These are phyloP conservation scores for Tenthredo mesomela DNA, from an alignment of 2,888 invertebrate species.

Conservation along the genomic window DNA sequence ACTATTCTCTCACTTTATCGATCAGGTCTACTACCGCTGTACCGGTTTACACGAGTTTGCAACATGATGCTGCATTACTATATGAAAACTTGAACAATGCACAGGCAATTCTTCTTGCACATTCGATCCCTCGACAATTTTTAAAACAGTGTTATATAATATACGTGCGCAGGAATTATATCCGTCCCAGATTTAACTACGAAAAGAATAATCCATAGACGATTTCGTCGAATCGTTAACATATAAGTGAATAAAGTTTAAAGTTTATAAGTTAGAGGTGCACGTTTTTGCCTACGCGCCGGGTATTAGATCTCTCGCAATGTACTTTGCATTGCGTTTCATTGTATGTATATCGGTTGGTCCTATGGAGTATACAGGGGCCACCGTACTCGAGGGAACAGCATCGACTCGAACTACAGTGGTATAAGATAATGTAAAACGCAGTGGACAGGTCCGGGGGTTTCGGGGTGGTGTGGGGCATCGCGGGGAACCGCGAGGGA, in stretches of 20 bases:
- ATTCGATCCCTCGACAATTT: background rate
- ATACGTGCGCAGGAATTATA: background rate
- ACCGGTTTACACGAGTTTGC: background rate
- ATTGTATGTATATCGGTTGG: slow-evolving; percentile 75
- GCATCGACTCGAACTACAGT: slow-evolving; percentile 40
- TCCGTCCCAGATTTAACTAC: background rate
- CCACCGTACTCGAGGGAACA: slow-evolving; percentile 29
- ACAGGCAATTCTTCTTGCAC: background rate
- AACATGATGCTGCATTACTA: background rate
- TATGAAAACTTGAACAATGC: background rate
- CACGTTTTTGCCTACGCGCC: slow-evolving; percentile 60
- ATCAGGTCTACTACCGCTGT: background rate
- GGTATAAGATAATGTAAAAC: slow-evolving; percentile 58
- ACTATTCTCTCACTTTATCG: background rate
- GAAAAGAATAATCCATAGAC: background rate
- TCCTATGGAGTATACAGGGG: slow-evolving; percentile 67
- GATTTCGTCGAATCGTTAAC: slow-evolving; percentile 33
- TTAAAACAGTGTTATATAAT: background rate
- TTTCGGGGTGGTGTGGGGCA: slow-evolving; percentile 57
- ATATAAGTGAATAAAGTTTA: slow-evolving; percentile 29
- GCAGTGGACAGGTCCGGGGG: slow-evolving; percentile 59
- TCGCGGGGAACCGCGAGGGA: slow-evolving; percentile 55
- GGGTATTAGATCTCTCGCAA: slow-evolving; percentile 65
- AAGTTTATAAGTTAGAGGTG: background rate
- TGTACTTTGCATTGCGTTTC: slow-evolving; percentile 65